These are phyloP conservation scores for Heterochromis multidens DNA, from an alignment of 2,113 vertebrate genomes.

Conservation along the genomic window DNA sequence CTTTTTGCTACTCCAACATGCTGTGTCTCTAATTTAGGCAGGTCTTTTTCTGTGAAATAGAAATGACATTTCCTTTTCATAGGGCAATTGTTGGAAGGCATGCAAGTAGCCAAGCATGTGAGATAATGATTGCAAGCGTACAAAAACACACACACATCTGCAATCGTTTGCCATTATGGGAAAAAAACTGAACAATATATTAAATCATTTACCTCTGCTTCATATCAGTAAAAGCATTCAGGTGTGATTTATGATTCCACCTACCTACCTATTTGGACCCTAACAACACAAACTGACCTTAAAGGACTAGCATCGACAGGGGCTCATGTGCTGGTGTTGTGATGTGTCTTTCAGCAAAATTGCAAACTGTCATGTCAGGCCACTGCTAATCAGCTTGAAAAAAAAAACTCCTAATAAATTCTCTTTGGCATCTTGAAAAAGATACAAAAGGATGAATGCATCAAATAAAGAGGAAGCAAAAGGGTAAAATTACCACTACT, in stretches of 20 bases:
- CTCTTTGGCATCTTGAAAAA: background rate
- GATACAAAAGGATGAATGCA: background rate
- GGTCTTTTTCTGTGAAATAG: background rate
- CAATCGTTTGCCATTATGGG: background rate
- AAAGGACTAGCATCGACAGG: background rate
- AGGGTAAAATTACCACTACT: background rate
- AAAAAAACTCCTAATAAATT: accelerated
- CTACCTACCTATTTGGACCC: background rate
- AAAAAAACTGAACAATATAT: background rate
- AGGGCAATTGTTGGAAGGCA: slow-evolving; percentile 10
- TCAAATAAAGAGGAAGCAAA: background rate
- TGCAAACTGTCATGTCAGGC: background rate
- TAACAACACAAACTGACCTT: background rate
- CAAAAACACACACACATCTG: background rate
- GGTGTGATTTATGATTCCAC: background rate
- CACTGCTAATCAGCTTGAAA: background rate
- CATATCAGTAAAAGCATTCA: background rate
- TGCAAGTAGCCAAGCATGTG: background rate
- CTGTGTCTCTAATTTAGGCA: slow-evolving; percentile 6
- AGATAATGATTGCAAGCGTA: background rate
- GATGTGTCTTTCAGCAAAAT: background rate
- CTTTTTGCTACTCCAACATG: background rate
- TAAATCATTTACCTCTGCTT: background rate
- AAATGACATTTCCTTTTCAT: slow-evolving; percentile 6
- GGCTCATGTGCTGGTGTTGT: background rate